Evolutionary conservation across 2,113 vertebrate species (phyloP), one percentile per base, ranked within the genome.

Genomic region (Silurus meridionalis): DNA sequence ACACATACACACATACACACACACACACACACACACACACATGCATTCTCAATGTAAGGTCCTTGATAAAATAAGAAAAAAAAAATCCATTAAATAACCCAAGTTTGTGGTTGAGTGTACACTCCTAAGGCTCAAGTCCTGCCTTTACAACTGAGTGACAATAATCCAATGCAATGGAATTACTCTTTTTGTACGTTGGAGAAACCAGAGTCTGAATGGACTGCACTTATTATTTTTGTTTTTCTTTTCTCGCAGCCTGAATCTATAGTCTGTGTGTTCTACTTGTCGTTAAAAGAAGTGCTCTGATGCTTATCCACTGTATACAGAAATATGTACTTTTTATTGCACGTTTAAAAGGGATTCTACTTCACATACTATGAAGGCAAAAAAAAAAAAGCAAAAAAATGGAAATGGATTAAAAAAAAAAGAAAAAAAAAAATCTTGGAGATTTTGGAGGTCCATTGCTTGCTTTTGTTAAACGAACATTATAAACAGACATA

Each of bases 231-330:
- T 37, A 37, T 37, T 37, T 37, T 37, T 37, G 37, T 93, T 96
- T 85, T 53, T 53, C 48, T 53, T 52, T 17, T 21, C 75, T 89
- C 91, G 95, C 95, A 94, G 94, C 94, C 94, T 93, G 82, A 94
- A 95, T 98, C 96, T 97, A 96, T 97, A 97, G 96, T 97, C 96
- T 98, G 97, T 97, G 97, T 97, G 96, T 97, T 97, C 94, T 95
- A 97, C 94, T 95, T 94, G 95, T 95, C 87, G 96, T 97, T 96
- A 95, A 92, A 97, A 94, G 96, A 96, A 97, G 96, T 96, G 95
- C 96, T 97, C 97, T 96, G 97, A 96, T 96, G 96, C 96, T 97
- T 97, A 97, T 95, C 95, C 96, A 96, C 95, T 97, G 95, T 97
- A 98, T 96, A 97, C 96, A 96, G 96, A 95, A 95, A 97, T 96